These are phyloP conservation scores for Drosophila subobscura DNA, from an alignment of 1,140 invertebrate genomes.

Conservation along the genomic window DNA sequence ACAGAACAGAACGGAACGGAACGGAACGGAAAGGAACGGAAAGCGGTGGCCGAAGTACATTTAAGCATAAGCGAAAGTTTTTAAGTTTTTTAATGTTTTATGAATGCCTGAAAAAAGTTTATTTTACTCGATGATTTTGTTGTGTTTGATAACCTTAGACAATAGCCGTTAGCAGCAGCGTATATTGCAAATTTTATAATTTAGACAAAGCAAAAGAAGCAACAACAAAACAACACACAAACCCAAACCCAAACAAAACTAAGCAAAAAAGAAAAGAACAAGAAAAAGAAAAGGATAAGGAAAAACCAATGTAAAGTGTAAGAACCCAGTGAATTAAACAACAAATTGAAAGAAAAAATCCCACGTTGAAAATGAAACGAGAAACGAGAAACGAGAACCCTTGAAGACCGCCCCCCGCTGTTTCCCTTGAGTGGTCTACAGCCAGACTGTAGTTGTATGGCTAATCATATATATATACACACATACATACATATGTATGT, in stretches of 20 bases:
- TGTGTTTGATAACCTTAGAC: constrained; percentile 16
- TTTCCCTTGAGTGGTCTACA: constrained; percentile 42
- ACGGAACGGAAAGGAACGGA: neutral
- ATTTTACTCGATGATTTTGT: constrained; percentile 32
- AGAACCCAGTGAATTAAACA: constrained; percentile 61
- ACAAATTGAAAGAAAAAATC: constrained; percentile 32
- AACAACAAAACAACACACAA: neutral
- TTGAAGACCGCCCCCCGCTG: neutral
- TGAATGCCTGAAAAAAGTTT: constrained; percentile 19
- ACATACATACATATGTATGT: constrained; percentile 19
- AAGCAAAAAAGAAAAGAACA: no score
- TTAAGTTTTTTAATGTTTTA: constrained; percentile 39
- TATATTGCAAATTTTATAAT: constrained; percentile 47
- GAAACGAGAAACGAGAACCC: constrained; percentile 3
- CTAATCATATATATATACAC: constrained; percentile 44
- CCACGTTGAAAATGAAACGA: constrained; percentile 25
- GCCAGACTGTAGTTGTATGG: constrained; percentile 63
- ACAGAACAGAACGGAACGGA: neutral
- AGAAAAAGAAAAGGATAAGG: constrained; percentile 8
- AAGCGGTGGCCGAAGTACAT: neutral
- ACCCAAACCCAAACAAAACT: no score
- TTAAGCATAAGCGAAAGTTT: constrained; percentile 23
- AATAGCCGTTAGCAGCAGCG: neutral
- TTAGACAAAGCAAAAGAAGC: constrained; percentile 44
- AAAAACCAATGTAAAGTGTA: constrained; percentile 27